phyloP scores from a whole-genome alignment of 1,140 invertebrate species.

The Drosophila navojoa region DNA sequence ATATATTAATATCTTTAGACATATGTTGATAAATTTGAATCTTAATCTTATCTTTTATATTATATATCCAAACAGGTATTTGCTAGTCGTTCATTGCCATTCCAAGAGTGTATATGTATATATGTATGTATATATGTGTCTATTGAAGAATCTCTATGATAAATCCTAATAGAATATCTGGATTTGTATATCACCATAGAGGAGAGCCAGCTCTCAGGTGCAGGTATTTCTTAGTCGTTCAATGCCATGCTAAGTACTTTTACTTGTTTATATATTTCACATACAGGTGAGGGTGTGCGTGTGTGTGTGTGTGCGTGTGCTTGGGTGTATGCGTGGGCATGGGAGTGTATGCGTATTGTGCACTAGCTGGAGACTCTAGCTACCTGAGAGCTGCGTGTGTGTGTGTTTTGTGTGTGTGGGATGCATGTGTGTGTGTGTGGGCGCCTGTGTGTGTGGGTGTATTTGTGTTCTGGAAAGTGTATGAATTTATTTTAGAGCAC shows the following conservation, averaged over 20 bases:
- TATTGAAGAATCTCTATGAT: too few relatives aligned
- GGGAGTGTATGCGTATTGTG: constrained; percentile 8
- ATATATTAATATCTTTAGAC: too few relatives aligned
- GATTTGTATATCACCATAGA: too few relatives aligned
- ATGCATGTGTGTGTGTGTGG: too few relatives aligned
- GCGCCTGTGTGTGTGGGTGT: neutral
- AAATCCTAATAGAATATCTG: too few relatives aligned
- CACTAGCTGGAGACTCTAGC: constrained; percentile 2
- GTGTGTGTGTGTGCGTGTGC: constrained; percentile 9
- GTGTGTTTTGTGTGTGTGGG: neutral
- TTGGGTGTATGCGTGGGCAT: too few relatives aligned
- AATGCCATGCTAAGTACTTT: neutral
- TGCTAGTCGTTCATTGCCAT: neutral
- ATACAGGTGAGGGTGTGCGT: constrained; percentile 11
- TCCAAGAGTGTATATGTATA: too few relatives aligned
- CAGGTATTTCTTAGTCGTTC: neutral
- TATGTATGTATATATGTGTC: too few relatives aligned
- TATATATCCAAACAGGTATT: neutral
- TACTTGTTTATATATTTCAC: constrained; percentile 1
- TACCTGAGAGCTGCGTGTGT: neutral
- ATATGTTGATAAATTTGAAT: too few relatives aligned
- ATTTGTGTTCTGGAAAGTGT: neutral
- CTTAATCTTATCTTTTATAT: too few relatives aligned
- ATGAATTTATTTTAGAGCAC: neutral
- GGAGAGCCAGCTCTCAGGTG: too few relatives aligned